A percentile compares a stretch with the other conserved stretches of the same genome.
Evolutionary conservation across 2,888 invertebrate genomes (phyloP).

Genomic region (Spodoptera littoralis): DNA sequence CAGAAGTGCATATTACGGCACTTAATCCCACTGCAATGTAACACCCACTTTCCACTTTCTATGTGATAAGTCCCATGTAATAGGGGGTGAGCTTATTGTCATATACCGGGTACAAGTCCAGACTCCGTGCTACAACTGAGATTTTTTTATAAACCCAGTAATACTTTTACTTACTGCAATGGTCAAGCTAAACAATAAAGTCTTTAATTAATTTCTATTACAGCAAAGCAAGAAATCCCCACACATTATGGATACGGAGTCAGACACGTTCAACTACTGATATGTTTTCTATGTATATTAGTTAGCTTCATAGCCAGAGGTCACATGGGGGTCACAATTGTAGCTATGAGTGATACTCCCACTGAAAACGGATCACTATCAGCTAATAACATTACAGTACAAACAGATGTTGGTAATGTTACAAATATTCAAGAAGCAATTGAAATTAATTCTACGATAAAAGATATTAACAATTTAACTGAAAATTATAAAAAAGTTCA

Average conservation of each 20-base stretch:
- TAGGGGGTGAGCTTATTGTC: too few relatives aligned
- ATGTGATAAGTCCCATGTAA: too few relatives aligned
- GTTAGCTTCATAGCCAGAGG: conserved; percentile 63
- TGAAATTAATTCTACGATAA: neutral
- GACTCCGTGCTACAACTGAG: too few relatives aligned
- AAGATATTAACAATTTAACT: neutral
- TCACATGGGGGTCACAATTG: conserved; percentile 74
- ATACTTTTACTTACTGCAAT: too few relatives aligned
- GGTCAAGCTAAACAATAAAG: too few relatives aligned
- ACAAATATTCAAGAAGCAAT: conserved; percentile 2
- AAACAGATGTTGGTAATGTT: neutral
- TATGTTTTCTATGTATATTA: conserved; percentile 62
- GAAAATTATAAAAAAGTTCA: neutral
- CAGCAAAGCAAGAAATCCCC: conserved; percentile 50
- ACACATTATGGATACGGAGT: conserved; percentile 67
- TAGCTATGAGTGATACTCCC: conserved; percentile 69
- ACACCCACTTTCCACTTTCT: too few relatives aligned
- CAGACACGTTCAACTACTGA: conserved; percentile 67
- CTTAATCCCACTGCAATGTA: too few relatives aligned
- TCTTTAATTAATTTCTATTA: conserved; percentile 30
- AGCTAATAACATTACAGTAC: neutral
- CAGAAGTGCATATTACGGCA: too few relatives aligned
- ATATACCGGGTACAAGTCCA: too few relatives aligned
- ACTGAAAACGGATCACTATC: conserved; percentile 5
- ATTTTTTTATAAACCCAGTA: too few relatives aligned